Evolutionary conservation across 2,888 invertebrate genomes (phyloP), one percentile per base, ranked within the genome.

Genomic region (Patella ulyssiponensis): DNA sequence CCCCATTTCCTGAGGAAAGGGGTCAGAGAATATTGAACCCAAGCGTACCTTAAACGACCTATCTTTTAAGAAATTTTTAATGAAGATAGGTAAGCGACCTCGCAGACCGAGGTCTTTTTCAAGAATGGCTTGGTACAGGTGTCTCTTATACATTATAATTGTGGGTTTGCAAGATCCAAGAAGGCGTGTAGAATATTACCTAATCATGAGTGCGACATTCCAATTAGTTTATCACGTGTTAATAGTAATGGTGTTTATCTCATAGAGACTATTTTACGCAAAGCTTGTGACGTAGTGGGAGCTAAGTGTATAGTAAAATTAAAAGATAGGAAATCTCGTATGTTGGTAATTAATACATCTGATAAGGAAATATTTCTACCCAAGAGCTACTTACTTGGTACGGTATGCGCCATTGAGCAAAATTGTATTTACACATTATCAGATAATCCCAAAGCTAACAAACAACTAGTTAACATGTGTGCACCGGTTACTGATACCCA

Each of bases 301-400:
- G 53, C 69, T 14, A 52, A 74, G 14, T 64, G 73, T 70, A 4
- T 77, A 5, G 74, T 69, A 51, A 64, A 11, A 3, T 17, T 69
- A 11, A 3, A 52, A 3, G 69, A 52, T 33, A 15, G 54, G 12
- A 69, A 44, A 17, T 44, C 64, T 53, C 56, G 51, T 1, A 53
- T 74, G 9, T n/a, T 77, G 17, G 23, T 82, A 2, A 64, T 80
- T 58, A 81, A 82, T 53, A 80, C 80, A 44, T 77, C 72, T 56
- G 53, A 77, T 58, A 33, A 33, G 14, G 52, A 77, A 44, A 73
- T 81, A 53, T 70, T 74, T 54, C 71, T 82, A 23, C 75, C 73
- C 12, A 56, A 54, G 44, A 72, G 77, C 72, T 75, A 77, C 23
- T 76, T 77, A 14, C 52, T 83, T 51, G 82, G 79, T 11, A 76